These are phyloP conservation scores for Buteo buteo DNA, from an alignment of 2,113 vertebrate species.

Conservation along the genomic window DNA sequence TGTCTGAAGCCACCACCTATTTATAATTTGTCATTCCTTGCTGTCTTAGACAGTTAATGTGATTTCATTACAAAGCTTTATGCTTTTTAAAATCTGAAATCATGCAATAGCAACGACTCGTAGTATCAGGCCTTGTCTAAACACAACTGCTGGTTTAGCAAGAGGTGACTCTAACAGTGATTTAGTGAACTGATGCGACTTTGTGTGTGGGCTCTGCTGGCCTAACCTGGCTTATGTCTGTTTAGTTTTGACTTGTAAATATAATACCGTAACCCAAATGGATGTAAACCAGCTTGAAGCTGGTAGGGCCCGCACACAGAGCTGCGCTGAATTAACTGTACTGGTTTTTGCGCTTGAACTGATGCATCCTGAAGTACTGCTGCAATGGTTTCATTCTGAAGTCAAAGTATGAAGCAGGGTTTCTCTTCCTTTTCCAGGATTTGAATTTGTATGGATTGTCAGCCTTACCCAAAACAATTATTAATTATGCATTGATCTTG, in stretches of 20 bases:
- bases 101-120: fast-evolving
- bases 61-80: neutral
- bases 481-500: neutral
- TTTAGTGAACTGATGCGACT: neutral
- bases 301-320: fast-evolving
- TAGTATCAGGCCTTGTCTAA: neutral
- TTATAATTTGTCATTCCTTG: constrained; percentile 26
- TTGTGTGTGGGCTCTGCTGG: neutral
- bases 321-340: neutral
- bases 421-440: neutral
- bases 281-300: neutral
- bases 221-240: neutral
- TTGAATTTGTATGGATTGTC: neutral
- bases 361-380: neutral
- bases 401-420: neutral
- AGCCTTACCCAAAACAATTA: neutral
- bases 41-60: neutral
- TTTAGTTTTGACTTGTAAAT: neutral
- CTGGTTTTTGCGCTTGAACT: neutral
- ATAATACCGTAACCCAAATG: neutral
- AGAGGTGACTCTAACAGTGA: neutral
- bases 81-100: neutral
- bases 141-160: neutral
- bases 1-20: constrained; percentile 42
- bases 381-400: neutral